Percentiles rank a stretch among this genome's conserved stretches.
Conservation (phyloP, 2,888 invertebrate genomes). For the Agrochola circellaris region DNA sequence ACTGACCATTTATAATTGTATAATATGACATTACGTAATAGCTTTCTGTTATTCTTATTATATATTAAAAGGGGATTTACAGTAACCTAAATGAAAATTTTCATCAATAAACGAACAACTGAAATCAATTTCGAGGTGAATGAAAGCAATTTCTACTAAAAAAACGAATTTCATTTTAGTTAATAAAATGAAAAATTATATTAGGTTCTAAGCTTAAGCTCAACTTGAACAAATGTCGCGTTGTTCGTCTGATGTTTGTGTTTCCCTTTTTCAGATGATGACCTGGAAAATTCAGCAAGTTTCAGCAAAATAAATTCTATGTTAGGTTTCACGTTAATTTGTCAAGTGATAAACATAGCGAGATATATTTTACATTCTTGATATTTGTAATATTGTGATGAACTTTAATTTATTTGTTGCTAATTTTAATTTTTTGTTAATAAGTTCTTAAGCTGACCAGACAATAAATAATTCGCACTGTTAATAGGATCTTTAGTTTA, state of each 20-base stretch:
- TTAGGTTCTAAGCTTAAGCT: constrained; percentile 13
- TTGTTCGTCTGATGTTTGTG: constrained; percentile 25
- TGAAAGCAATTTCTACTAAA: constrained; percentile 13
- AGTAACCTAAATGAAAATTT: not conserved
- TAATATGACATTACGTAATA: not conserved
- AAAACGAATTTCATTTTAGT: constrained; percentile 20
- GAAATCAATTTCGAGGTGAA: constrained; percentile 11
- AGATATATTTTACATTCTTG: constrained; percentile 75
- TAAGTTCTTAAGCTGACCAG: constrained; percentile 76
- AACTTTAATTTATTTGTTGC: constrained; percentile 56
- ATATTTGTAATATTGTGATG: constrained; percentile 69
- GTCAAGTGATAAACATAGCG: constrained; percentile 71
- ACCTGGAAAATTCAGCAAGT: constrained; percentile 77
- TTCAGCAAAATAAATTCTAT: constrained; percentile 68
- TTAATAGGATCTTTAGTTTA: constrained; percentile 48
- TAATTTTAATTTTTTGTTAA: constrained; percentile 56
- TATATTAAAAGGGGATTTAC: too few species aligned
- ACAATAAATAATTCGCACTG: constrained; percentile 78
- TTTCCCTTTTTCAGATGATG: constrained; percentile 79
- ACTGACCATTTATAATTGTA: not conserved
- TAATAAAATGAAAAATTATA: constrained; percentile 39
- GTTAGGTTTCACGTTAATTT: constrained; percentile 71
- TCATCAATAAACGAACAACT: not conserved
- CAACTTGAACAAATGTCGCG: constrained; percentile 18
- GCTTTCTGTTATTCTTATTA: constrained; percentile 5